These are phyloP conservation scores for Melanogrammus aeglefinus DNA, from an alignment of 2,797 vertebrate species.

Conservation along the genomic window DNA sequence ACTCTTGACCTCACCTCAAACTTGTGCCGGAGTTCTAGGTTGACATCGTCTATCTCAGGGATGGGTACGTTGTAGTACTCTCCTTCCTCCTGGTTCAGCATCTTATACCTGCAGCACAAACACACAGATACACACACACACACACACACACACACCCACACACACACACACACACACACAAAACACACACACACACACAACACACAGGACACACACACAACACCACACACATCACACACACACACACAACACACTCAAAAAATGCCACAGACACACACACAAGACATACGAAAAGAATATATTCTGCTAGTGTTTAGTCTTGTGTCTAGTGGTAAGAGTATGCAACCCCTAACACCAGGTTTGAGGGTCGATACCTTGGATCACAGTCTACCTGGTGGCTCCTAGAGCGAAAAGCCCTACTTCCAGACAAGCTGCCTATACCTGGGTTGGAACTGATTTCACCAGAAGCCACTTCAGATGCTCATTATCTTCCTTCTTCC, in stretches of 20 bases:
- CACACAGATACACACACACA: conserved; percentile 7
- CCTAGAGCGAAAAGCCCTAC: too few relatives aligned
- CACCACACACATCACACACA: background rate
- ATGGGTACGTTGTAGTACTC: conserved; percentile 98
- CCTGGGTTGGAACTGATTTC: too few relatives aligned
- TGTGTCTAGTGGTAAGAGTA: background rate
- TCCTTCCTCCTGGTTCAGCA: conserved; percentile 95
- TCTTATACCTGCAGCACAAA: conserved; percentile 82
- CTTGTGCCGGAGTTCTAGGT: conserved; percentile 89
- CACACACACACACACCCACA: conserved; percentile 14
- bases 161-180: background rate
- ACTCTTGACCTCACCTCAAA: conserved; percentile 85
- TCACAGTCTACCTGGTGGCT: background rate
- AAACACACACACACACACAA: background rate
- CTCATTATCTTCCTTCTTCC: background rate
- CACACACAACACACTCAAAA: background rate
- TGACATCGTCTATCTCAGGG: conserved; percentile 86
- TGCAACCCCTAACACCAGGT: background rate
- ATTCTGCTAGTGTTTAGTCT: background rate
- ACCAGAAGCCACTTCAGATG: too few relatives aligned
- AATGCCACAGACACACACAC: background rate
- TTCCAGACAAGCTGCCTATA: too few relatives aligned
- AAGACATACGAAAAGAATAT: background rate
- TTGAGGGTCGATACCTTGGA: background rate
- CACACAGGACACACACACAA: background rate